These are phyloP conservation scores for Zoanthus sansibaricus DNA, from an alignment of 92 coral and sea anemone species.

Conservation along the genomic window DNA sequence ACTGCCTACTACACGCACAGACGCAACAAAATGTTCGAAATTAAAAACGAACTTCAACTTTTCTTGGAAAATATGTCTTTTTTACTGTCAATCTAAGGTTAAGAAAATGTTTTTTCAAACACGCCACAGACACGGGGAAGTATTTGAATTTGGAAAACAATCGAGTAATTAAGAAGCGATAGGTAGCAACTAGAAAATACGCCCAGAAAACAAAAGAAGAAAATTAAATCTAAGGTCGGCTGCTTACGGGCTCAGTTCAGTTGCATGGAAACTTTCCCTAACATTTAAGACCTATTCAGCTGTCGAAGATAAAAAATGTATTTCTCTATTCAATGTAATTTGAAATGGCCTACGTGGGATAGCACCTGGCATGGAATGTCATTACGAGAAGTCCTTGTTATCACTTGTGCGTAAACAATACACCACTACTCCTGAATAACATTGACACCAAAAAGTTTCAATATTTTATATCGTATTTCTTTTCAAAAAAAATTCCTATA, in stretches of 20 bases:
- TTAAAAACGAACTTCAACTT: background rate
- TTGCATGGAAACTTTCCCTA: slow-evolving; percentile 33
- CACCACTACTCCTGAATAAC: slow-evolving; percentile 22
- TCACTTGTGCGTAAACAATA: slow-evolving; percentile 31
- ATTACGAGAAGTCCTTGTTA: slow-evolving; percentile 1
- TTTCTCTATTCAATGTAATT: slow-evolving; percentile 26
- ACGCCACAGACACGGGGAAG: slow-evolving; percentile 14
- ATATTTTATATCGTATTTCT: slow-evolving; percentile 36
- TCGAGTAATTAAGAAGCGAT: slow-evolving; percentile 21
- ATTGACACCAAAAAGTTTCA: slow-evolving; percentile 26
- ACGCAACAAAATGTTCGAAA: background rate
- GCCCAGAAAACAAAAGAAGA: slow-evolving; percentile 17
- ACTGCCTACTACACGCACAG: background rate
- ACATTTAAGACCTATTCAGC: slow-evolving; percentile 38
- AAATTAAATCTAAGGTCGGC: slow-evolving; percentile 29
- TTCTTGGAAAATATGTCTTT: background rate
- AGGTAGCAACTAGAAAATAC: slow-evolving; percentile 26
- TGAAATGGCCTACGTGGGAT: slow-evolving; percentile 3
- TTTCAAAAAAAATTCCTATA: slow-evolving; percentile 23
- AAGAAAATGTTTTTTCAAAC: slow-evolving; percentile 7
- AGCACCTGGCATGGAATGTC: slow-evolving; percentile 29
- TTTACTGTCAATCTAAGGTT: background rate
- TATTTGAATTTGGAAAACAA: background rate
- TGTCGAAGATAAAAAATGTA: slow-evolving; percentile 23
- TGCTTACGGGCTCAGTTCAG: slow-evolving; percentile 39